These are phyloP conservation scores for Morpho helenor DNA, from an alignment of 2,888 invertebrate species.

Conservation along the genomic window DNA sequence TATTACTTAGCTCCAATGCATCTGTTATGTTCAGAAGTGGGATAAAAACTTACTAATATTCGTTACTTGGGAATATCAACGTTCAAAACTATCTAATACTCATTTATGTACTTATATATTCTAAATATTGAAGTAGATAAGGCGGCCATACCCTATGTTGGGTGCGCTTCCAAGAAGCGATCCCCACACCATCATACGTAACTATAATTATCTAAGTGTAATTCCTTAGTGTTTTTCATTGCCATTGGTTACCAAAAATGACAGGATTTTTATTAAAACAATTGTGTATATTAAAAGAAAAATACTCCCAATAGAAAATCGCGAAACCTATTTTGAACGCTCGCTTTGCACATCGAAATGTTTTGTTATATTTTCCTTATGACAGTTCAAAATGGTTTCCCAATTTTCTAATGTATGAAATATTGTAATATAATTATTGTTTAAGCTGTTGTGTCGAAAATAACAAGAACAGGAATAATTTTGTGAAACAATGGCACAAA, in stretches of 20 bases:
- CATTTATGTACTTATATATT: neutral
- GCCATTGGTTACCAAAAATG: slow-evolving; percentile 79
- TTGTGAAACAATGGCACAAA: slow-evolving; percentile 80
- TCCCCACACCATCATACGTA: slow-evolving; percentile 63
- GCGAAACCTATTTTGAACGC: slow-evolving; percentile 61
- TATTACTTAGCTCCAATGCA: no score
- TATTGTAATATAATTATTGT: slow-evolving; percentile 76
- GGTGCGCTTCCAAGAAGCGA: slow-evolving; percentile 58
- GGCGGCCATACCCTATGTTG: slow-evolving; percentile 30
- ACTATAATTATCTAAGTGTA: slow-evolving; percentile 60
- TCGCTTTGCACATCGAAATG: slow-evolving; percentile 73
- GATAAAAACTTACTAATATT: no score
- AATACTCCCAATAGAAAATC: slow-evolving; percentile 69
- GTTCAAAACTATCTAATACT: no score
- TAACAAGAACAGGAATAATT: slow-evolving; percentile 79
- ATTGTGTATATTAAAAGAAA: slow-evolving; percentile 74
- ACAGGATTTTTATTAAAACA: slow-evolving; percentile 74
- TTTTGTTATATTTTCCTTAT: slow-evolving; percentile 74
- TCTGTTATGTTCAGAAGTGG: no score
- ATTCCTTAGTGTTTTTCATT: slow-evolving; percentile 68
- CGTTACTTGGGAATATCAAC: no score
- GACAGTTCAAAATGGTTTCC: slow-evolving; percentile 64
- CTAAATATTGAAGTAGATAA: neutral
- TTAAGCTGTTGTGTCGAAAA: slow-evolving; percentile 78
- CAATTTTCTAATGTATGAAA: slow-evolving; percentile 66